These are phyloP conservation scores for Xenops minutus DNA, from an alignment of 2,797 vertebrate genomes.

Conservation along the genomic window DNA sequence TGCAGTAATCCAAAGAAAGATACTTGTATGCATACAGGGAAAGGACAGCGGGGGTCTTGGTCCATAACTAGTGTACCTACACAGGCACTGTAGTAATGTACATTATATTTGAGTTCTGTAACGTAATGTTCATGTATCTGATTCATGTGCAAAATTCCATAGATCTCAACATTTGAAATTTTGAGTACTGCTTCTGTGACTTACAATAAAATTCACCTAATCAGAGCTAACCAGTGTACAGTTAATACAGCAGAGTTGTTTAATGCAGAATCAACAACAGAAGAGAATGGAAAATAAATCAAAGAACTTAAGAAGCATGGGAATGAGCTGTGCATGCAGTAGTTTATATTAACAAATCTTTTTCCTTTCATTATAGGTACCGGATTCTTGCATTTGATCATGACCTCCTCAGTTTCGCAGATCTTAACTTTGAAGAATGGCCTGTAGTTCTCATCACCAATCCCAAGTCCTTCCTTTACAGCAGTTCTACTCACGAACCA, in stretches of 20 bases:
- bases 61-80: neutral
- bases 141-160: neutral
- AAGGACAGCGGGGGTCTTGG: neutral
- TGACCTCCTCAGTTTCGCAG: constrained; percentile 93
- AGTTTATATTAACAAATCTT: neutral
- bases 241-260: neutral
- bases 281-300: neutral
- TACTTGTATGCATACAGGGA: neutral
- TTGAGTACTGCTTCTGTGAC: neutral
- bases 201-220: neutral
- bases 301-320: neutral
- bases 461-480: constrained; percentile 92
- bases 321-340: neutral
- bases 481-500: constrained; percentile 87
- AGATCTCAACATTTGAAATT: neutral
- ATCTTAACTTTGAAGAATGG: constrained; percentile 90
- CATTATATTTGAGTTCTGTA: neutral
- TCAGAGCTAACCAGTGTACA: neutral
- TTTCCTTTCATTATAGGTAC: constrained; percentile 79
- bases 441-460: constrained; percentile 94
- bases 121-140: neutral
- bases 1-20: neutral
- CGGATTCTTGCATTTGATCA: constrained; percentile 93
- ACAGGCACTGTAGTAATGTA: neutral
- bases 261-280: neutral